Conservation (phyloP, 2,797 vertebrate species). For the Poeciliopsis gracilis region DNA sequence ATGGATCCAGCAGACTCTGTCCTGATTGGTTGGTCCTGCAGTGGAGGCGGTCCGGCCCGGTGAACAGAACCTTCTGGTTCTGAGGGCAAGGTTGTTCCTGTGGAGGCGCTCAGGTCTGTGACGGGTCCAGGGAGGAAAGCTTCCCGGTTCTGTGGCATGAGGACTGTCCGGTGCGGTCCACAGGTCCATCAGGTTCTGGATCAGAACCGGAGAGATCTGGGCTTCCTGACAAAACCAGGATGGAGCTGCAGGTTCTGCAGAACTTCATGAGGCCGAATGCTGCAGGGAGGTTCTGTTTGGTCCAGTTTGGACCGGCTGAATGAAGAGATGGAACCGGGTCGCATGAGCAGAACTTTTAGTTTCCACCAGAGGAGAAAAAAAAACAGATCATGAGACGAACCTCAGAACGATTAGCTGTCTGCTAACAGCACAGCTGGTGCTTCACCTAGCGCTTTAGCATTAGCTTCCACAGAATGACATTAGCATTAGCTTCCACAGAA, state of each 20-base stretch:
- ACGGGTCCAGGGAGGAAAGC: too few species aligned
- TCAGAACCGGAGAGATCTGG: not conserved
- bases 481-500: too few species aligned
- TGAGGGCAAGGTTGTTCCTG: not conserved
- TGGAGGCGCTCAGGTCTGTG: too few species aligned
- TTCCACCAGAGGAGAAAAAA: not conserved
- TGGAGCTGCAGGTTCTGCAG: not conserved
- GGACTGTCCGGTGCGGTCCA: too few species aligned
- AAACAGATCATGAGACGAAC: not conserved
- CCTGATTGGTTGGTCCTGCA: not conserved
- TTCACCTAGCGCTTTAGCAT: too few species aligned
- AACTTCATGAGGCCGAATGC: not conserved
- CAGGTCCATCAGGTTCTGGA: too few species aligned
- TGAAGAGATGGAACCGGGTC: not conserved
- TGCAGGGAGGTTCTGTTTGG: not conserved
- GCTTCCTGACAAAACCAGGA: not conserved
- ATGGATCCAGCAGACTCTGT: conserved; percentile 32
- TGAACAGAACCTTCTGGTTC: not conserved
- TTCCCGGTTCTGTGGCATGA: too few species aligned
- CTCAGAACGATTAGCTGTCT: not conserved
- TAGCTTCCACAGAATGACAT: too few species aligned
- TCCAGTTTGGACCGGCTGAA: not conserved
- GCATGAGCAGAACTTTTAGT: not conserved
- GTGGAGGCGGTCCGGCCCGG: not conserved
- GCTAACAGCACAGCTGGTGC: too few species aligned